Evolutionary conservation across 2,113 vertebrate genomes (phyloP), one percentile per base, ranked within the genome.

Genomic region (Triplophysa dalaica): DNA sequence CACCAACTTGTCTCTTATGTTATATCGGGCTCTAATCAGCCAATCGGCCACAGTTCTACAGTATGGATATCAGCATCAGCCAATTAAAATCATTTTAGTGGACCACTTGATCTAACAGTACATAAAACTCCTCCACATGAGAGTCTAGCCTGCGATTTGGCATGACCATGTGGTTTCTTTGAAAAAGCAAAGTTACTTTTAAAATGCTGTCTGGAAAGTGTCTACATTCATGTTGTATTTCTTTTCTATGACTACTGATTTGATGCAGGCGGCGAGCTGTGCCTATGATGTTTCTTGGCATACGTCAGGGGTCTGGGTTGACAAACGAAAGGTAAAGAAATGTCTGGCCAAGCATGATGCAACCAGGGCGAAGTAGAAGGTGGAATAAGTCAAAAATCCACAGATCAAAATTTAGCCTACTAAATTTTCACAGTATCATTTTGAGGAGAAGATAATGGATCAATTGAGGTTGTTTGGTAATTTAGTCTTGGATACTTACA

Each of bases 401-500:
- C 33, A 74, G 14, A n/a, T 24, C 8, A 10, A 17, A 21, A 38
- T 6, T 33, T 38, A 38, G 33, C 33, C 33, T 38, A 5, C 33
- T 19, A 8, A 16, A 29, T 16, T 9, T 26, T 52, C 21, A 52
- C 22, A 8, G 48, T 8, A 10, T 29, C 4, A 26, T 41, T 58
- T 2, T 19, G 24, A 4, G 58, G 8, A 50, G 33, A 19, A 38
- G 50, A 58, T 22, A 43, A 60, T 41, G 50, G 50, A 54, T 16
- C 50, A 54, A 16, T 16, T 58, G 7, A 38, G 22, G 13, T 8
- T 21, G 17, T 73, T 73, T 74, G 38, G 21, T 50, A n/a, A n/a
- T n/a, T 16, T 17, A 24, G 29, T 50, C 16, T 38, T n/a, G 13
- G 63, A 14, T 43, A 91, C 92, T 94, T 89, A 98, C 96, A 90